Evolutionary conservation across 2,113 vertebrate genomes (phyloP).

Genomic region (Dipodomys stephensi): DNA sequence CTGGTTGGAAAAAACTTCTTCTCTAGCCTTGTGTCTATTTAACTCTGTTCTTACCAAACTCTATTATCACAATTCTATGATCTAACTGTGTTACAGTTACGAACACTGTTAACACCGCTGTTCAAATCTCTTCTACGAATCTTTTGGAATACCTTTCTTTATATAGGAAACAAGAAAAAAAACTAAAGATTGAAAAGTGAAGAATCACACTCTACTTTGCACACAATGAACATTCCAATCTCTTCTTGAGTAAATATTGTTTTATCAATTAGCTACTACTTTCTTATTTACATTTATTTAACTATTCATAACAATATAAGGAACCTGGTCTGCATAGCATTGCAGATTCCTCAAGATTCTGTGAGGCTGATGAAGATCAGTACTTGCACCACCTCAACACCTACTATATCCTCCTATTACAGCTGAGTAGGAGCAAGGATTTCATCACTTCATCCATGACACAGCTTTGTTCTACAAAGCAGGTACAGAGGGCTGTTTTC

Average conservation of each 20-base stretch:
- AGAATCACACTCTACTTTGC: not conserved
- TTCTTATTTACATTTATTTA: not conserved
- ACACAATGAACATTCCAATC: not conserved
- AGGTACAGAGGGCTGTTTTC: not conserved
- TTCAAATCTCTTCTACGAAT: not conserved
- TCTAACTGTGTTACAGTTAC: not conserved
- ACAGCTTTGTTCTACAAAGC: too few relatives aligned
- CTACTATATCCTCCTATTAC: not conserved
- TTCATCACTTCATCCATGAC: not conserved
- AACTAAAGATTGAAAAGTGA: not conserved
- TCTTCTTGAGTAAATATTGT: not conserved
- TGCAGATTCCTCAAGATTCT: not conserved
- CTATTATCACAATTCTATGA: not conserved
- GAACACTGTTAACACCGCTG: not conserved
- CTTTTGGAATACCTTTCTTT: not conserved
- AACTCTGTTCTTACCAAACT: too few relatives aligned
- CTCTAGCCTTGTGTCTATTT: not conserved
- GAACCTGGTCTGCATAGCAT: not conserved
- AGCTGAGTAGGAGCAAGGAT: not conserved
- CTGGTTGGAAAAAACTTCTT: too few relatives aligned
- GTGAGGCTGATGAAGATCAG: not conserved
- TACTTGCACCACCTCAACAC: rapidly evolving
- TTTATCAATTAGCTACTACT: not conserved
- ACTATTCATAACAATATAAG: not conserved
- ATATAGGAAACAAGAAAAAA: not conserved